Evolutionary conservation across 1,140 invertebrate genomes (phyloP).

Genomic region (Drosophila bocqueti): DNA sequence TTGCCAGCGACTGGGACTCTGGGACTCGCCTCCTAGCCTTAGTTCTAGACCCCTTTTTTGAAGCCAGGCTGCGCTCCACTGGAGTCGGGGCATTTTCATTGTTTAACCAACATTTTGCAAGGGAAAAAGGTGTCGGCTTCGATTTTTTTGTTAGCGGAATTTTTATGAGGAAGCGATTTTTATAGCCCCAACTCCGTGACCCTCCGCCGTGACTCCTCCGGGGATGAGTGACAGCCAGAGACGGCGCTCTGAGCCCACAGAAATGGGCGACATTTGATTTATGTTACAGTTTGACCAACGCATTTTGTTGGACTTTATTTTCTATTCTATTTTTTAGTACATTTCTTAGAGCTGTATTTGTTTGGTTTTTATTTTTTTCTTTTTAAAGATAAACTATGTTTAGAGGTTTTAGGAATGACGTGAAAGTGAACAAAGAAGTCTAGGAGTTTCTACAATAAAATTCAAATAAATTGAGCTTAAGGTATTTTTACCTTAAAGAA

Average conservation of each 20-base stretch:
- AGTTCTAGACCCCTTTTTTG: constrained; percentile 21
- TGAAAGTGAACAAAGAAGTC: constrained; percentile 15
- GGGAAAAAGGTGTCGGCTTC: constrained; percentile 60
- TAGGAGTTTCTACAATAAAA: too few species aligned
- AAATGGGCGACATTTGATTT: constrained; percentile 60
- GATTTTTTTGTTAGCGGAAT: constrained; percentile 50
- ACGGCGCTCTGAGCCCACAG: constrained; percentile 49
- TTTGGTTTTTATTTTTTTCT: not conserved
- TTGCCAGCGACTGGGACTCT: constrained; percentile 32
- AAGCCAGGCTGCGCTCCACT: constrained; percentile 17
- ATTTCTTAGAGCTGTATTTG: constrained; percentile 27
- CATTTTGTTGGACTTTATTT: constrained; percentile 24
- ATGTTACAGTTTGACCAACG: constrained; percentile 63
- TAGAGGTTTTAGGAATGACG: not conserved
- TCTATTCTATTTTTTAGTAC: not conserved
- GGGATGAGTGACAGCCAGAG: constrained; percentile 44
- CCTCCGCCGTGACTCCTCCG: constrained; percentile 14
- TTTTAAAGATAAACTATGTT: not conserved
- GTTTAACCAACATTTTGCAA: constrained; percentile 72
- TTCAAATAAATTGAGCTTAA: not conserved
- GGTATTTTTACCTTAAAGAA: not conserved
- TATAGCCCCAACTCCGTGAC: constrained; percentile 48
- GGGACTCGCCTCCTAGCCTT: constrained; percentile 23
- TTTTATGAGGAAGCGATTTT: constrained; percentile 73
- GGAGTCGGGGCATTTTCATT: constrained; percentile 63